Evolutionary conservation across 1,140 invertebrate genomes (phyloP).

Genomic region (Drosophila hydei): DNA sequence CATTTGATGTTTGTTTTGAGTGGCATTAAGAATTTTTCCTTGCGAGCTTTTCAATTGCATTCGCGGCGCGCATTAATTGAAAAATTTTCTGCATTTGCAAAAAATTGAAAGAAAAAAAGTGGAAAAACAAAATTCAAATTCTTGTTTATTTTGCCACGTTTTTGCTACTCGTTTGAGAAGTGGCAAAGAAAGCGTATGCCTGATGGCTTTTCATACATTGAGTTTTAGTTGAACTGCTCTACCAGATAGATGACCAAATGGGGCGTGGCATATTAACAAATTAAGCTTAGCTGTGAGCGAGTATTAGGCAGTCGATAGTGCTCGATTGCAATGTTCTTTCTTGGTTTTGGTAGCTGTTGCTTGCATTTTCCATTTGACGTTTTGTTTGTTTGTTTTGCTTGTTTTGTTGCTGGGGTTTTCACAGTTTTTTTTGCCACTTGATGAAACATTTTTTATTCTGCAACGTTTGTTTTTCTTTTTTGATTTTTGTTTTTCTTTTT

Average conservation of each 20-base stretch:
- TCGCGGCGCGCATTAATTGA: slow-evolving; percentile 61
- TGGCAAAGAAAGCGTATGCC: neutral
- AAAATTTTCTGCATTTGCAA: slow-evolving; percentile 33
- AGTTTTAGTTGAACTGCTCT: too few species aligned
- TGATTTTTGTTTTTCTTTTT: neutral
- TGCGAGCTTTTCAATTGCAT: slow-evolving; percentile 53
- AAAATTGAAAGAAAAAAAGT: too few species aligned
- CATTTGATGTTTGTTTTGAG: slow-evolving; percentile 42
- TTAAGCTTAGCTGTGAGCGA: too few species aligned
- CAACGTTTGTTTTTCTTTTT: neutral
- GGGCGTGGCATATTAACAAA: too few species aligned
- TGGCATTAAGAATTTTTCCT: slow-evolving; percentile 49
- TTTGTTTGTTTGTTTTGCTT: slow-evolving; percentile 53
- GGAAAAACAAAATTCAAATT: slow-evolving; percentile 5
- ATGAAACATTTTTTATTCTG: slow-evolving; percentile 26
- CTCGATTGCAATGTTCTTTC: slow-evolving; percentile 6
- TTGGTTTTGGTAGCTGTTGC: slow-evolving; percentile 28
- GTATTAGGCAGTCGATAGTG: too few species aligned
- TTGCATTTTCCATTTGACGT: slow-evolving; percentile 62
- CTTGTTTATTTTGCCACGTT: slow-evolving; percentile 33
- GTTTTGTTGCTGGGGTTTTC: slow-evolving; percentile 50
- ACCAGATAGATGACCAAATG: too few species aligned
- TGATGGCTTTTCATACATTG: too few species aligned
- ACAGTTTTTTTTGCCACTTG: slow-evolving; percentile 38
- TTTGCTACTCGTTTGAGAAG: neutral